These are phyloP conservation scores for Mesoligia furuncula DNA, from an alignment of 2,888 invertebrate species.

Conservation along the genomic window DNA sequence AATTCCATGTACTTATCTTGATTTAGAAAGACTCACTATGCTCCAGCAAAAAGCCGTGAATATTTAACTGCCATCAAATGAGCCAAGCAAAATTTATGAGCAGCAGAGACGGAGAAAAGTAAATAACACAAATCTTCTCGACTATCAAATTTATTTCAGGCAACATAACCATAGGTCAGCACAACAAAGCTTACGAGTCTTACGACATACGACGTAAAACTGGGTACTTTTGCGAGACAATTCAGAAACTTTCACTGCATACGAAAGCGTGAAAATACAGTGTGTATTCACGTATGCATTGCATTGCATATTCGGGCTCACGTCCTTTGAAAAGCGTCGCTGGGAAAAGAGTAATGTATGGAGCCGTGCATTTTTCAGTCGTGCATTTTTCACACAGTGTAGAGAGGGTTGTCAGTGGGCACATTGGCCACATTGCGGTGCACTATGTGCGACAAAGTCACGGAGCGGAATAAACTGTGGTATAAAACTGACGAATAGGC, in stretches of 20 bases:
- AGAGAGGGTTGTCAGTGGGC: conserved; percentile 69
- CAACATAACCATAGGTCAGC: conserved; percentile 48
- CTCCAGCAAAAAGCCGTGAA: conserved; percentile 3
- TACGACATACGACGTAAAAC: conserved; percentile 32
- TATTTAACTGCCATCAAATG: conserved; percentile 34
- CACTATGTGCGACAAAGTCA: conserved; percentile 67
- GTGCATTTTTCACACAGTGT: conserved; percentile 74
- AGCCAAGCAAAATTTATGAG: conserved; percentile 43
- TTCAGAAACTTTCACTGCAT: conserved; percentile 61
- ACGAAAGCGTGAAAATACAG: conserved; percentile 52
- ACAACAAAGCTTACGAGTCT: conserved; percentile 34
- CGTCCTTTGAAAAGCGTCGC: conserved; percentile 69
- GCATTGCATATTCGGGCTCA: conserved; percentile 69
- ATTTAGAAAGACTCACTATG: conserved; percentile 3
- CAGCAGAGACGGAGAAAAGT: conserved; percentile 33
- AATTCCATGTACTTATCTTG: neutral
- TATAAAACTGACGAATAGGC: conserved; percentile 58
- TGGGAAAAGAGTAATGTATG: conserved; percentile 74
- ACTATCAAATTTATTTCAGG: conserved; percentile 52
- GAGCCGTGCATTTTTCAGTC: conserved; percentile 75
- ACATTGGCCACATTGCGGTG: conserved; percentile 64
- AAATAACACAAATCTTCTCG: conserved; percentile 45
- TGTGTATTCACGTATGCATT: conserved; percentile 65
- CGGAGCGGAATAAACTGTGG: conserved; percentile 62
- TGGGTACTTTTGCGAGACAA: conserved; percentile 48